Evolutionary conservation across 1,140 invertebrate genomes (phyloP).

Genomic region (Zophobas atratus): DNA sequence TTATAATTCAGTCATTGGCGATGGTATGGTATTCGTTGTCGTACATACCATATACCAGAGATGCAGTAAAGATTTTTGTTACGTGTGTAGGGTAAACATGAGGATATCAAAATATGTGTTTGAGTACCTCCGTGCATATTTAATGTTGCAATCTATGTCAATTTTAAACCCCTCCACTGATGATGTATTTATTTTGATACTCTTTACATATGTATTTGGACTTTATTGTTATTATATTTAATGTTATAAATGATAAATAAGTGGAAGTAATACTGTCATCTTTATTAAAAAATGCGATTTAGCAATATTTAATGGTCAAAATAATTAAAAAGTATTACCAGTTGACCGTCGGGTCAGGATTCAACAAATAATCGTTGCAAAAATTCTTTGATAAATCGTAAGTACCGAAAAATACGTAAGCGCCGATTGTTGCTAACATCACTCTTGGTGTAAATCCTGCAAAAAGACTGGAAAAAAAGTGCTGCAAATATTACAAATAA

Average conservation of each 20-base stretch:
- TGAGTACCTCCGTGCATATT: neutral
- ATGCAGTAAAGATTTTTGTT: constrained; percentile 80
- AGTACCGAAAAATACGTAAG: constrained; percentile 94
- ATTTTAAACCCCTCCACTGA: constrained; percentile 18
- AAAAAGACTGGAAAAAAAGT: constrained; percentile 80
- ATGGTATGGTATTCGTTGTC: constrained; percentile 96
- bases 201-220: constrained; percentile 48
- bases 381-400: constrained; percentile 79
- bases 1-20: constrained; percentile 90
- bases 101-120: constrained; percentile 2
- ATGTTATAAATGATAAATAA: constrained; percentile 17
- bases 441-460: constrained; percentile 89
- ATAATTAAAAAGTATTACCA: no score
- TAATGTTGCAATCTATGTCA: constrained; percentile 26
- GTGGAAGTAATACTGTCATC: no score
- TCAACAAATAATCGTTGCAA: constrained; percentile 15
- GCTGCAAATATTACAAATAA: neutral
- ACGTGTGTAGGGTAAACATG: constrained; percentile 70
- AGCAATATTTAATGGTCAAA: no score
- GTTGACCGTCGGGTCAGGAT: neutral
- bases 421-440: constrained; percentile 91
- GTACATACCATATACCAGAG: constrained; percentile 93
- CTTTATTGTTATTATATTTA: constrained; percentile 10
- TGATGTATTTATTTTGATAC: constrained; percentile 46
- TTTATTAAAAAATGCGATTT: no score